These are phyloP conservation scores for Coleophora flavipennella DNA, from an alignment of 2,888 invertebrate species.

Conservation along the genomic window DNA sequence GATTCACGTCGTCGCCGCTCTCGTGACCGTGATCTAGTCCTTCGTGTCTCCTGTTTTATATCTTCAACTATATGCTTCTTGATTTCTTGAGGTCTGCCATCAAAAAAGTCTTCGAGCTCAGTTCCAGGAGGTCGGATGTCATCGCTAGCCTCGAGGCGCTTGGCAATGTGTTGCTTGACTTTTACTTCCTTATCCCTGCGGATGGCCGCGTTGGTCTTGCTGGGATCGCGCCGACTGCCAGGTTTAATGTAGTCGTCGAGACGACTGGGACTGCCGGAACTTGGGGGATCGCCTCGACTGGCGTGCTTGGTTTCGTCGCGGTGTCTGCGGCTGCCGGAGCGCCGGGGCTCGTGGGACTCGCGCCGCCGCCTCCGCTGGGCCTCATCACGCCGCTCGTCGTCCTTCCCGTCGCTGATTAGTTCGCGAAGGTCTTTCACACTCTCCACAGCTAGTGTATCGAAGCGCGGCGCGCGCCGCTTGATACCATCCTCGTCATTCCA, in stretches of 20 bases:
- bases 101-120: constrained; percentile 54
- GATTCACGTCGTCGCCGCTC: constrained; percentile 1
- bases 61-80: constrained; percentile 17
- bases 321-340: constrained; percentile 1
- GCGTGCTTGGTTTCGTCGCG: not conserved
- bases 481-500: constrained; percentile 42
- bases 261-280: constrained; percentile 21
- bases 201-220: constrained; percentile 58
- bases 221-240: constrained; percentile 57
- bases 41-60: constrained; percentile 3
- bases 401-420: constrained; percentile 28
- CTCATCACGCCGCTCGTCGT: constrained; percentile 7
- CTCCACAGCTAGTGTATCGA: constrained; percentile 29
- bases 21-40: constrained; percentile 6
- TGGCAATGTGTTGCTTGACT: constrained; percentile 55
- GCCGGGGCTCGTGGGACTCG: not conserved
- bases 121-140: constrained; percentile 60
- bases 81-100: constrained; percentile 21
- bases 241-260: constrained; percentile 50
- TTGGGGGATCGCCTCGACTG: constrained; percentile 5
- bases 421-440: constrained; percentile 45
- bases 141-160: constrained; percentile 47
- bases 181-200: constrained; percentile 57
- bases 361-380: not conserved
- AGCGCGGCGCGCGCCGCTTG: constrained; percentile 18